Evolutionary conservation across 1,140 invertebrate genomes (phyloP), one percentile per base, ranked within the genome.

Genomic region (Tyrophagus putrescentiae): DNA sequence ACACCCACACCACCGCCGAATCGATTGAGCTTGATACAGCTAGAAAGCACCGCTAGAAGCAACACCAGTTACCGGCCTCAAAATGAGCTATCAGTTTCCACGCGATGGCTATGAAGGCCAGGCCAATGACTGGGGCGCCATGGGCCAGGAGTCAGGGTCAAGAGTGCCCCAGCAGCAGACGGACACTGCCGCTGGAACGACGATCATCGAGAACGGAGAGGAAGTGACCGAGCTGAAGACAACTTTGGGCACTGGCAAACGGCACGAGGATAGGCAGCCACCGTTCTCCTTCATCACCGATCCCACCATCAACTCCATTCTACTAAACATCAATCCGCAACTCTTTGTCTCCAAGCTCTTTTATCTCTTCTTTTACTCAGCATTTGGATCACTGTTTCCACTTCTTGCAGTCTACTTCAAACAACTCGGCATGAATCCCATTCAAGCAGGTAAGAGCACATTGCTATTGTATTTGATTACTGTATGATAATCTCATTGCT

Each of bases 291-390:
- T 54, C 56, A 41, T 57, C n/a, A 57, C 32, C n/a, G 31, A 41
- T 4, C 56, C 32, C 13, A 34, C 56, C 6, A 39, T 57, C 25
- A 41, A 57, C 44, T 27, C 28, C 9, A 7, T 59, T 29, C 36
- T 41, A 45, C 32, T 29, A 21, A 9, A 56, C 7, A 42, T 67
- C 3, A 87, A 92, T 70, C 85, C 85, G 50, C 88, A 95, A 70
- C 75, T 96, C 44, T 77, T 95, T 56, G 84, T 89, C 4, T 88
- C 92, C 53, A 95, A 95, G 72, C 84, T 86, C 1, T 99, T 98
- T 72, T 99, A 98, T 72, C 97, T 98, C 73, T 98, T 97, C 78
- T 98, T 98, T 74, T 99, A 97, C 70, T 92, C 94, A 1, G 94
- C 95, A 1, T 99, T 98, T 68, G 95, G 95, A 5, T 96, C 91